Evolutionary conservation across 2,113 vertebrate genomes (phyloP).

Genomic region (Trematomus loennbergii): DNA sequence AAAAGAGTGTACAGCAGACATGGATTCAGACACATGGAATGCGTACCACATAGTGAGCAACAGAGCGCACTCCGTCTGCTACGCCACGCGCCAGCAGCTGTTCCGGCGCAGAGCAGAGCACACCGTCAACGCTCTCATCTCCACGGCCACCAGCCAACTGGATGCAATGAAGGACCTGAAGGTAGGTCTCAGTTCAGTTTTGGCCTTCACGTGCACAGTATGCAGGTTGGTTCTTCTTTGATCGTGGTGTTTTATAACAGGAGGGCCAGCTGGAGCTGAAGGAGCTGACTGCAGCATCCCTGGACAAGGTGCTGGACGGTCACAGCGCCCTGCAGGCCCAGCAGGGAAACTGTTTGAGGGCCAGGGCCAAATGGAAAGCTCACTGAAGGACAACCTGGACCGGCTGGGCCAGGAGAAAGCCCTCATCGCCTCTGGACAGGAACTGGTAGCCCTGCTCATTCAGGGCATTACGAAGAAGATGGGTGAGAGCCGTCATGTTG

Average conservation of each 20-base stretch:
- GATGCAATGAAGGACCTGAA: constrained; percentile 86
- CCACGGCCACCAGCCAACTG: constrained; percentile 84
- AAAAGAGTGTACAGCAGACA: constrained; percentile 83
- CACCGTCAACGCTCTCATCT: constrained; percentile 86
- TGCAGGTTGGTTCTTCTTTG: not conserved
- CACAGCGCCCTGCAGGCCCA: constrained; percentile 82
- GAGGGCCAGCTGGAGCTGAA: constrained; percentile 84
- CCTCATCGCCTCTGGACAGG: constrained; percentile 79
- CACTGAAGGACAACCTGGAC: constrained; percentile 78
- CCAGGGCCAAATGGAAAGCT: constrained; percentile 81
- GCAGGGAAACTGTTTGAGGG: constrained; percentile 81
- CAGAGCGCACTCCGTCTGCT: constrained; percentile 86
- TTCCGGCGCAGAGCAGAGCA: constrained; percentile 84
- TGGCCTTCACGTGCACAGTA: not conserved
- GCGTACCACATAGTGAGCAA: constrained; percentile 90
- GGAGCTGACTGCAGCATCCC: constrained; percentile 75
- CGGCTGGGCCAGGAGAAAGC: constrained; percentile 81
- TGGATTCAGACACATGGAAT: constrained; percentile 89
- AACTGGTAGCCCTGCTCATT: constrained; percentile 81
- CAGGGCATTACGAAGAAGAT: constrained; percentile 82
- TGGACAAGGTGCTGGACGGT: constrained; percentile 81
- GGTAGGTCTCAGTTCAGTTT: constrained; percentile 58
- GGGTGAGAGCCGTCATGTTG: constrained; percentile 71
- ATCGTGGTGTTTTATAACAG: constrained; percentile 53
- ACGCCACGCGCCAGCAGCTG: constrained; percentile 86